Percentiles rank a stretch among this genome's conserved stretches.
Conservation (phyloP, 2,888 invertebrate genomes). For the Carterocephalus palaemon region DNA sequence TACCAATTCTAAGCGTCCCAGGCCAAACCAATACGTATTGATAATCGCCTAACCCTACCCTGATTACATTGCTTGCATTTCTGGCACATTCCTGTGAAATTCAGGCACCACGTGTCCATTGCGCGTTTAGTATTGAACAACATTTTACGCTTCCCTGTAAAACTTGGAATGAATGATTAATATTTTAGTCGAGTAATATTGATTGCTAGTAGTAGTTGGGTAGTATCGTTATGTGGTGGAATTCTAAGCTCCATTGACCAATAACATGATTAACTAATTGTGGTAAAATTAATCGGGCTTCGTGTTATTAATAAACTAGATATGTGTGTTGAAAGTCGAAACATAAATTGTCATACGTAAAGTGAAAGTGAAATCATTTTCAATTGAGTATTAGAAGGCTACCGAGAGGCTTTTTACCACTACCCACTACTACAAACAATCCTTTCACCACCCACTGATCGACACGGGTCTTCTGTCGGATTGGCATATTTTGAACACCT, state of each 20-base stretch:
- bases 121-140: neutral
- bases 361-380: no score
- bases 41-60: conserved; percentile 43
- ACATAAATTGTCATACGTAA: conserved; percentile 1
- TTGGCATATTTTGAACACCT: no score
- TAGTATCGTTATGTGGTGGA: conserved; percentile 26
- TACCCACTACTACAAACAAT: no score
- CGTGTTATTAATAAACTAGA: conserved; percentile 31
- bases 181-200: no score
- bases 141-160: neutral
- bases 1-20: conserved; percentile 43
- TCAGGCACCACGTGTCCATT: conserved; percentile 26
- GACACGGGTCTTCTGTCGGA: no score
- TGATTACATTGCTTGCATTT: conserved; percentile 24
- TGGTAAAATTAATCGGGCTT: conserved; percentile 29
- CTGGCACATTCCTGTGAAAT: conserved; percentile 15
- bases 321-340: conserved; percentile 10
- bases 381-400: no score
- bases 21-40: conserved; percentile 48
- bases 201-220: no score
- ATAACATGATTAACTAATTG: conserved; percentile 33
- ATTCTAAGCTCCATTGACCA: conserved; percentile 32
- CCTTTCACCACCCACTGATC: no score
- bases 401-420: no score
- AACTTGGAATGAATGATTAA: conserved; percentile 26